Conservation (phyloP, 2,888 invertebrate genomes). For the Punctoribates punctum region DNA sequence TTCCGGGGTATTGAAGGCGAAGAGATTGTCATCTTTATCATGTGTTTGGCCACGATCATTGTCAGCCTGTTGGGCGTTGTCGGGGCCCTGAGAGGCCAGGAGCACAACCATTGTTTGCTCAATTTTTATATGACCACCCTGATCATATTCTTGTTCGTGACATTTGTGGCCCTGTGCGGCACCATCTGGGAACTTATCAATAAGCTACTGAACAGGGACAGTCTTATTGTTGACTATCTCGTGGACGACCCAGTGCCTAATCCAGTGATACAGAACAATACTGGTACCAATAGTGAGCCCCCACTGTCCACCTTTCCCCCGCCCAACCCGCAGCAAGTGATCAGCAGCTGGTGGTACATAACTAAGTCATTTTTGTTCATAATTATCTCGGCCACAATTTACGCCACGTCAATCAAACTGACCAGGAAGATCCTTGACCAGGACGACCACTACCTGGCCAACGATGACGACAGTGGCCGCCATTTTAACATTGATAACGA, state of each 20-base stretch:
- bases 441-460: slow-evolving; percentile 34
- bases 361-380: slow-evolving; percentile 40
- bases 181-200: slow-evolving; percentile 40
- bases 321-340: not conserved
- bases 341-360: slow-evolving; percentile 34
- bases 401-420: slow-evolving; percentile 35
- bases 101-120: slow-evolving; percentile 40
- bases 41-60: slow-evolving; percentile 32
- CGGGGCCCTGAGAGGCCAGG: slow-evolving; percentile 27
- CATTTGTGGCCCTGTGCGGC: slow-evolving; percentile 41
- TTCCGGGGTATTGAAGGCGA: slow-evolving; percentile 40
- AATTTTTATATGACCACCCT: slow-evolving; percentile 41
- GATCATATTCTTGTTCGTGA: slow-evolving; percentile 41
- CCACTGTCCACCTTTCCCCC: not conserved
- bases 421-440: slow-evolving; percentile 36
- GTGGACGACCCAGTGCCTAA: not conserved
- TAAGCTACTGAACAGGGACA: slow-evolving; percentile 34
- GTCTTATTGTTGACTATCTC: not conserved
- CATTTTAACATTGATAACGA: slow-evolving; percentile 32
- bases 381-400: slow-evolving; percentile 25
- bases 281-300: too few species aligned
- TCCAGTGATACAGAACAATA: not conserved
- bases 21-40: slow-evolving; percentile 38
- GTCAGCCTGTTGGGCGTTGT: slow-evolving; percentile 35
- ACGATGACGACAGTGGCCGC: slow-evolving; percentile 37